Conservation (phyloP, 2,797 vertebrate species). For the Cephalopachus bancanus region DNA sequence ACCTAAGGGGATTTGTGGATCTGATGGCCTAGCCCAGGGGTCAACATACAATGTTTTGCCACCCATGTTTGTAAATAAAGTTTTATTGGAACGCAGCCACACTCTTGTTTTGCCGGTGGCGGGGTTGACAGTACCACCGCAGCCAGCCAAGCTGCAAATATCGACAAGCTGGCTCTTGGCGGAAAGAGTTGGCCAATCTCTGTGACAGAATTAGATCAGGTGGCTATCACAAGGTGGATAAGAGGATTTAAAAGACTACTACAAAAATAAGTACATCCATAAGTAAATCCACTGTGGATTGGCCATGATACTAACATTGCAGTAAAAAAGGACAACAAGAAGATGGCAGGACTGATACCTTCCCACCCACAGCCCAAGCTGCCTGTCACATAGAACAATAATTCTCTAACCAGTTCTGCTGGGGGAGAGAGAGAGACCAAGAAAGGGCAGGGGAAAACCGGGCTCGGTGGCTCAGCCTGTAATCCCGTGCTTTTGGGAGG, state of each 20-base stretch:
- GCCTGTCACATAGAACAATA: background rate
- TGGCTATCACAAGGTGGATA: background rate
- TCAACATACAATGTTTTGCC: background rate
- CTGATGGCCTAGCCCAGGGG: background rate
- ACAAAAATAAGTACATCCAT: background rate
- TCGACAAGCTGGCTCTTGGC: background rate
- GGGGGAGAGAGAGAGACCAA: background rate
- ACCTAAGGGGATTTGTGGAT: background rate
- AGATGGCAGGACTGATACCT: background rate
- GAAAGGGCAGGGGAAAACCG: no score
- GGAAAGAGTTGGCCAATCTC: conserved; percentile 9
- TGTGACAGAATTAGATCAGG: background rate
- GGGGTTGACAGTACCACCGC: background rate
- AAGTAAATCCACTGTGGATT: background rate
- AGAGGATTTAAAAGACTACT: background rate
- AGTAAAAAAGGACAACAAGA: background rate
- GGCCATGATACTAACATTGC: background rate
- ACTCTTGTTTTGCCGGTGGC: background rate
- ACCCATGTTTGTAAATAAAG: conserved; percentile 3
- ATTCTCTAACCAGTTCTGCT: background rate
- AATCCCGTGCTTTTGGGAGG: no score
- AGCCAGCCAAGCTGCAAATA: conserved; percentile 34
- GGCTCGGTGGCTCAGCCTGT: no score
- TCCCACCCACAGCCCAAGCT: background rate
- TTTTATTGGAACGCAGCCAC: background rate